Conservation (phyloP, 30 jellyfish, hydroid and myxozoan genomes). For the Pseudorhiza aurosa region DNA sequence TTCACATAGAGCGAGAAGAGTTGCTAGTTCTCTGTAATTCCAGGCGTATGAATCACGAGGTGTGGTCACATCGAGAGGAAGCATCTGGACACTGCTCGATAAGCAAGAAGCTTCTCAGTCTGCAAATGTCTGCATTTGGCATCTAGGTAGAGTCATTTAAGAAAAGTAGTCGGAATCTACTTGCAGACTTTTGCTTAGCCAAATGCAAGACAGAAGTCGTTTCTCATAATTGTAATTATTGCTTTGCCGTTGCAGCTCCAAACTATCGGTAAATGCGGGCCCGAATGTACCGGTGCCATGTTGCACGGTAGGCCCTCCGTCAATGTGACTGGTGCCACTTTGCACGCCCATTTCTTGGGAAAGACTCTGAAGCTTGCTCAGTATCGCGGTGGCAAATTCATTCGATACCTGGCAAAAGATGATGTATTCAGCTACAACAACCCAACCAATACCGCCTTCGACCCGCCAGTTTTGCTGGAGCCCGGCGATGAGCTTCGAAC, state of each 20-base stretch:
- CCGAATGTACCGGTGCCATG: slow-evolving; percentile 28
- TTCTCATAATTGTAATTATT: too few relatives aligned
- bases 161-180: too few relatives aligned
- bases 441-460: background rate
- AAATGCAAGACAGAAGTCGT: too few relatives aligned
- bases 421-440: slow-evolving; percentile 36
- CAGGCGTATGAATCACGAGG: too few relatives aligned
- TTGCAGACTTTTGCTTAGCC: too few relatives aligned
- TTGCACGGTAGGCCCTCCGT: background rate
- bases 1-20: too few relatives aligned
- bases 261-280: background rate
- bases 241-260: slow-evolving; percentile 2
- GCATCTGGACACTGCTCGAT: too few relatives aligned
- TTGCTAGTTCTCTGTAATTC: too few relatives aligned
- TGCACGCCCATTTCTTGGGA: slow-evolving; percentile 40
- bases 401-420: slow-evolving; percentile 3
- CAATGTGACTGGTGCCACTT: background rate
- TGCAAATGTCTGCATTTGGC: too few relatives aligned
- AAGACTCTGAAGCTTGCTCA: slow-evolving; percentile 18
- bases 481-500: slow-evolving; percentile 50
- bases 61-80: too few relatives aligned
- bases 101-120: too few relatives aligned
- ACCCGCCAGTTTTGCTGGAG: slow-evolving; percentile 19
- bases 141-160: too few relatives aligned
- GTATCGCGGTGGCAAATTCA: slow-evolving; percentile 21